Evolutionary conservation across 2,888 invertebrate genomes (phyloP).

Genomic region (Oligia fasciuncula): DNA sequence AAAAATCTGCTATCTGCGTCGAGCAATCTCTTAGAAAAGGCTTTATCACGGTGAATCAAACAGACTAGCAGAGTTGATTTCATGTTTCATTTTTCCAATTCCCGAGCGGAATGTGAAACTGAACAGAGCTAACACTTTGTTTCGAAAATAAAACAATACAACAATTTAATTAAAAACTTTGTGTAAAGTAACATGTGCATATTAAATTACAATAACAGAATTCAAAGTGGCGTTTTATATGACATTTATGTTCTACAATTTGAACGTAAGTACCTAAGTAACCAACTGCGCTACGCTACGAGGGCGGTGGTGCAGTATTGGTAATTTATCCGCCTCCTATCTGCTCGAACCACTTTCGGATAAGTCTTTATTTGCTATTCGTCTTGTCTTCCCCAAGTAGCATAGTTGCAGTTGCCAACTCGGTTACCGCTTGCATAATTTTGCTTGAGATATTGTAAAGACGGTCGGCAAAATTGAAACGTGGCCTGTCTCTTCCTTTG

Average conservation of each 20-base stretch:
- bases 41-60: constrained; percentile 46
- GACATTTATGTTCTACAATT: constrained; percentile 33
- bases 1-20: constrained; percentile 37
- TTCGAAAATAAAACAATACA: constrained; percentile 44
- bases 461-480: constrained; percentile 61
- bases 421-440: constrained; percentile 63
- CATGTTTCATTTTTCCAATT: constrained; percentile 60
- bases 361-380: constrained; percentile 70
- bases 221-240: constrained; percentile 19
- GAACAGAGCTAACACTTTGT: constrained; percentile 40
- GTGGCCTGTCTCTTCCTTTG: constrained; percentile 58
- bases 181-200: constrained; percentile 21
- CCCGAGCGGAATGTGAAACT: constrained; percentile 42
- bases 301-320: constrained; percentile 30
- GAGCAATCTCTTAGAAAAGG: constrained; percentile 40
- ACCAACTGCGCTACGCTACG: background rate
- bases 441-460: constrained; percentile 60
- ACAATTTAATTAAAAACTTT: constrained; percentile 48
- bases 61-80: constrained; percentile 49
- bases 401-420: constrained; percentile 63
- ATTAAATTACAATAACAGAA: constrained; percentile 42
- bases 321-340: constrained; percentile 69
- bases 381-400: constrained; percentile 63
- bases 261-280: constrained; percentile 2
- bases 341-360: constrained; percentile 58